A percentile compares a stretch with the other conserved stretches of the same genome.
These are phyloP conservation scores for Sycobia sp. DNA, from an alignment of 1,140 invertebrate species.

Conservation along the genomic window DNA sequence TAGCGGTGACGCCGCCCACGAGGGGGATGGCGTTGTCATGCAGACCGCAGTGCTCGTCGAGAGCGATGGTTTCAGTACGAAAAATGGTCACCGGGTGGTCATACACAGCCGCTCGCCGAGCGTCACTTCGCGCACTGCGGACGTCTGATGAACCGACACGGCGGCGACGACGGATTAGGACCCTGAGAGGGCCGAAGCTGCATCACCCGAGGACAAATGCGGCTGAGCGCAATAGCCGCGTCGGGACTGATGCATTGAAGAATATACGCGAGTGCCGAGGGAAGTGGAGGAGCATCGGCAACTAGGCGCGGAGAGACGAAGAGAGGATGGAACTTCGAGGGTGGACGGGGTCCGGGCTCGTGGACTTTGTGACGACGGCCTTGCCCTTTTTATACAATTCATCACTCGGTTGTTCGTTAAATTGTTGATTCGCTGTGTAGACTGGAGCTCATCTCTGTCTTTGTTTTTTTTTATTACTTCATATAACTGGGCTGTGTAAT, in stretches of 20 bases:
- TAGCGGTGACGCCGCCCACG: slow-evolving; percentile 25
- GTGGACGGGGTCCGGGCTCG: no score
- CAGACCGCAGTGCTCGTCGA: slow-evolving; percentile 82
- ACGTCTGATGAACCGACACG: slow-evolving; percentile 50
- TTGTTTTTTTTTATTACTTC: no score
- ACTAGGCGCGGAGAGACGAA: background rate
- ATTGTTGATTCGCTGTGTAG: no score
- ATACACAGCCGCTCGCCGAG: slow-evolving; percentile 84
- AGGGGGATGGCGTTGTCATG: slow-evolving; percentile 59
- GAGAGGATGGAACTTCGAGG: background rate
- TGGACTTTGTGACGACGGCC: no score
- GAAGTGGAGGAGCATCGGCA: background rate
- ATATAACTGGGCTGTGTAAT: no score
- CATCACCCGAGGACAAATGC: background rate
- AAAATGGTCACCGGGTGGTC: slow-evolving; percentile 87
- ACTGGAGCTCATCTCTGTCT: no score
- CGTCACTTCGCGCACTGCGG: slow-evolving; percentile 77
- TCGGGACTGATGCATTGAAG: background rate
- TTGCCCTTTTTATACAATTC: no score
- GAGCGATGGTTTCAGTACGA: slow-evolving; percentile 79
- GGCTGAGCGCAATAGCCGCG: background rate
- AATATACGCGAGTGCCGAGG: background rate
- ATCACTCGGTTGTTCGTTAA: no score
- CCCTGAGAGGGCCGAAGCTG: background rate
- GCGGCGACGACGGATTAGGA: slow-evolving; percentile 17